Conservation (phyloP, 2,113 vertebrate genomes). For the Syrrhaptes paradoxus region DNA sequence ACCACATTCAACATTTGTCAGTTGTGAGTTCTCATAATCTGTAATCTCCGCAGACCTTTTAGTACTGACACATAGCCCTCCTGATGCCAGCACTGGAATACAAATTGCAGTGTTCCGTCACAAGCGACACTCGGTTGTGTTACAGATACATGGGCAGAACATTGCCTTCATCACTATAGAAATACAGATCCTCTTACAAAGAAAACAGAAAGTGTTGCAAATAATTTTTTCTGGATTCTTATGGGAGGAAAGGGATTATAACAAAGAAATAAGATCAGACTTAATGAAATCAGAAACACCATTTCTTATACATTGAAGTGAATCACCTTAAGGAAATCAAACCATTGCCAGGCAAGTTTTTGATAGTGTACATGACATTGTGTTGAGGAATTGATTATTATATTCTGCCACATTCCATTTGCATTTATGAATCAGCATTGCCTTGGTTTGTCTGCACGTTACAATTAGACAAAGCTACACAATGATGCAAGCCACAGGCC, state of each 20-base stretch:
- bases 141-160: not conserved
- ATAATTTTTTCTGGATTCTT: not conserved
- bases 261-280: not conserved
- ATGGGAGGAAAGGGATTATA: not conserved
- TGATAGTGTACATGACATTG: not conserved
- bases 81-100: not conserved
- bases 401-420: not conserved
- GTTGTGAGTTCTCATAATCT: not conserved
- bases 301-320: not conserved
- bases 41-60: not conserved
- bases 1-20: not conserved
- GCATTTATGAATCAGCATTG: slow-evolving; percentile 30
- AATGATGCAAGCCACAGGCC: slow-evolving; percentile 51
- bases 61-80: not conserved
- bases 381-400: not conserved
- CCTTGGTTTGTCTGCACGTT: slow-evolving; percentile 45
- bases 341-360: slow-evolving; percentile 11
- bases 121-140: not conserved
- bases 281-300: not conserved
- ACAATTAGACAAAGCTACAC: slow-evolving; percentile 53
- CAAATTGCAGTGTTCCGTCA: not conserved
- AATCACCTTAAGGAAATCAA: slow-evolving; percentile 5
- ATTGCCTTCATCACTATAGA: not conserved
- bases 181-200: slow-evolving; percentile 9
- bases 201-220: not conserved